Evolutionary conservation across 2,888 invertebrate species (phyloP).

Genomic region (Zygogramma bicolorata): DNA sequence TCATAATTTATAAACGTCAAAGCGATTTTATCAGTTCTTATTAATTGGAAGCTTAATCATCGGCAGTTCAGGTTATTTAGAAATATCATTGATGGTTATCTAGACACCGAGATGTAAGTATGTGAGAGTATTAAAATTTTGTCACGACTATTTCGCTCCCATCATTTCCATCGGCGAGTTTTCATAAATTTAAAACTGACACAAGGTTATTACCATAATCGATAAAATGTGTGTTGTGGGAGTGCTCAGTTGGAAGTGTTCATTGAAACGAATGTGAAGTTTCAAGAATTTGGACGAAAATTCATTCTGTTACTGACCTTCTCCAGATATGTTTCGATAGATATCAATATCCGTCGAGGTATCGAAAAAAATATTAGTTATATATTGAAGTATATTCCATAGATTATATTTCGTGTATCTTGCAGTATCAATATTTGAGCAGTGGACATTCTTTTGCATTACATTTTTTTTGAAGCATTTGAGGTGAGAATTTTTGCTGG

Average conservation of each 20-base stretch:
- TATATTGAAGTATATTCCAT: no score
- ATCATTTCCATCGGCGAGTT: not conserved
- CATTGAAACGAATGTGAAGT: not conserved
- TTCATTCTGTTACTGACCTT: no score
- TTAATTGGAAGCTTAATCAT: slow-evolving; percentile 26
- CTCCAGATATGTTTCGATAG: no score
- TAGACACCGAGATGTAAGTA: not conserved
- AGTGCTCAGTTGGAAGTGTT: not conserved
- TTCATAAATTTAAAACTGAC: not conserved
- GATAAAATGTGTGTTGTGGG: not conserved
- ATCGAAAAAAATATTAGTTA: no score
- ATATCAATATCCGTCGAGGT: no score
- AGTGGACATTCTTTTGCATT: no score
- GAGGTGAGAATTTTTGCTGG: no score
- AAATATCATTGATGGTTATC: slow-evolving; percentile 16
- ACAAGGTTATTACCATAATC: not conserved
- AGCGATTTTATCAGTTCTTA: slow-evolving; percentile 28
- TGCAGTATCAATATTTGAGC: no score
- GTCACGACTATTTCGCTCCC: slow-evolving; percentile 6
- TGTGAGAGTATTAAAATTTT: slow-evolving; percentile 6
- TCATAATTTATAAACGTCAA: slow-evolving; percentile 30
- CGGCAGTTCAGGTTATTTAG: slow-evolving; percentile 7
- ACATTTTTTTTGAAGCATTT: no score
- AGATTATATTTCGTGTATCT: no score
- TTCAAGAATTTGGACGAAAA: no score